Conservation (phyloP, 1,140 invertebrate species). For the Chrysoperla carnea region DNA sequence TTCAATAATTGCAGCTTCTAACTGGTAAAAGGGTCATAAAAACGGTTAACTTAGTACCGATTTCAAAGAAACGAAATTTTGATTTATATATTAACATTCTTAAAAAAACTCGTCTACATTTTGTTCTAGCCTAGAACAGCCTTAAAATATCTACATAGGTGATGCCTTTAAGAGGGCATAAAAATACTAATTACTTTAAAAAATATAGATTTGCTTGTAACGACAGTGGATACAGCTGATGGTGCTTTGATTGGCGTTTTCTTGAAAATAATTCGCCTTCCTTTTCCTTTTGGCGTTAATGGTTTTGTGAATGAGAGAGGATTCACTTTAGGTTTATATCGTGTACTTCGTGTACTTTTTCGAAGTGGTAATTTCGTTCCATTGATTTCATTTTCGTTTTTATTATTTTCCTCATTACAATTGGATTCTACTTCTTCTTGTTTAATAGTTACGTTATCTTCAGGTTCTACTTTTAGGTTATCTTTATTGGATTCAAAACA, state of each 20-base stretch:
- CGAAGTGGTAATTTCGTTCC: constrained; percentile 25
- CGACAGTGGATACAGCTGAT: constrained; percentile 55
- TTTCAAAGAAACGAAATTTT: too few species aligned
- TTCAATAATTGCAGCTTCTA: too few species aligned
- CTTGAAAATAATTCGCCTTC: constrained; percentile 62
- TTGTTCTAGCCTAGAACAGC: not conserved
- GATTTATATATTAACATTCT: constrained; percentile 1
- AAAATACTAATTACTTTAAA: constrained; percentile 43
- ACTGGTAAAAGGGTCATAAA: too few species aligned
- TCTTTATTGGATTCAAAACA: constrained; percentile 30
- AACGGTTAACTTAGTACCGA: too few species aligned
- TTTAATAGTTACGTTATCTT: constrained; percentile 22
- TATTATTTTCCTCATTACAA: constrained; percentile 10
- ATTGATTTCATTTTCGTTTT: constrained; percentile 19
- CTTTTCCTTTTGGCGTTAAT: constrained; percentile 45
- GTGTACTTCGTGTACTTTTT: constrained; percentile 33
- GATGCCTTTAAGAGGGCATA: too few species aligned
- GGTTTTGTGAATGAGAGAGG: constrained; percentile 21
- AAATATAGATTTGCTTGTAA: constrained; percentile 66
- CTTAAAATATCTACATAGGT: not conserved
- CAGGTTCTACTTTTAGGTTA: constrained; percentile 10
- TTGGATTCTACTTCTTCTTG: constrained; percentile 16
- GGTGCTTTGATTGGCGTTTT: constrained; percentile 66
- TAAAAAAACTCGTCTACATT: constrained; percentile 1
- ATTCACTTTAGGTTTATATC: constrained; percentile 28